Percentiles rank a stretch among this genome's conserved stretches.
These are phyloP conservation scores for Pseudolycoriella hygida DNA, from an alignment of 2,888 invertebrate genomes.

Conservation along the genomic window DNA sequence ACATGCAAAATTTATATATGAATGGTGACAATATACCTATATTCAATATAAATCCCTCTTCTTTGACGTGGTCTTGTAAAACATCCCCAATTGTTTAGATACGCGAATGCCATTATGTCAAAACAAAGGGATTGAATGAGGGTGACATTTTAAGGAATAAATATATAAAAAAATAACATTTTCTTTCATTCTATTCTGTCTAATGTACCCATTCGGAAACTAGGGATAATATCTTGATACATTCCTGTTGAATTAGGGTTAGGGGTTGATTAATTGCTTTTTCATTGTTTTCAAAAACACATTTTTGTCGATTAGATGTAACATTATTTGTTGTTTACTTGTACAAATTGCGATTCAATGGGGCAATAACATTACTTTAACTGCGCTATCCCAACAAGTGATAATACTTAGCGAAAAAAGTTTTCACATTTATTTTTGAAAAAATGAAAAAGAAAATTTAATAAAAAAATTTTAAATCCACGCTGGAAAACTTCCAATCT, in stretches of 20 bases:
- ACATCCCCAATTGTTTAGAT: conserved; percentile 5
- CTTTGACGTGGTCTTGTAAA: conserved; percentile 1
- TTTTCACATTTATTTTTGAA: not conserved
- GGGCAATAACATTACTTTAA: too few relatives aligned
- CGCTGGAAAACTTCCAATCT: not conserved
- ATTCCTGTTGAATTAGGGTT: not conserved
- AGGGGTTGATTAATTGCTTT: too few relatives aligned
- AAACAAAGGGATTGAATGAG: conserved; percentile 1
- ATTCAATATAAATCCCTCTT: not conserved
- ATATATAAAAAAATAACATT: not conserved
- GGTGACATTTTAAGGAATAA: not conserved
- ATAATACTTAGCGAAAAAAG: too few relatives aligned
- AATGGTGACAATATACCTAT: not conserved
- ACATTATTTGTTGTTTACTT: too few relatives aligned
- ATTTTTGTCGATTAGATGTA: too few relatives aligned
- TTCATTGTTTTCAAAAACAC: too few relatives aligned
- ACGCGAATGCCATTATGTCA: conserved; percentile 2
- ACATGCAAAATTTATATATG: not conserved
- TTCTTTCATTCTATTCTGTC: not conserved
- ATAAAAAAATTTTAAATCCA: too few relatives aligned
- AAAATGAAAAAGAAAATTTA: too few relatives aligned
- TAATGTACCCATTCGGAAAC: not conserved
- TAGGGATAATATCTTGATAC: too few relatives aligned
- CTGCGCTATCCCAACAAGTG: too few relatives aligned
- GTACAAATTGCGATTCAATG: too few relatives aligned